These are phyloP conservation scores for Mythimna ferrago DNA, from an alignment of 2,888 invertebrate genomes.

Conservation along the genomic window DNA sequence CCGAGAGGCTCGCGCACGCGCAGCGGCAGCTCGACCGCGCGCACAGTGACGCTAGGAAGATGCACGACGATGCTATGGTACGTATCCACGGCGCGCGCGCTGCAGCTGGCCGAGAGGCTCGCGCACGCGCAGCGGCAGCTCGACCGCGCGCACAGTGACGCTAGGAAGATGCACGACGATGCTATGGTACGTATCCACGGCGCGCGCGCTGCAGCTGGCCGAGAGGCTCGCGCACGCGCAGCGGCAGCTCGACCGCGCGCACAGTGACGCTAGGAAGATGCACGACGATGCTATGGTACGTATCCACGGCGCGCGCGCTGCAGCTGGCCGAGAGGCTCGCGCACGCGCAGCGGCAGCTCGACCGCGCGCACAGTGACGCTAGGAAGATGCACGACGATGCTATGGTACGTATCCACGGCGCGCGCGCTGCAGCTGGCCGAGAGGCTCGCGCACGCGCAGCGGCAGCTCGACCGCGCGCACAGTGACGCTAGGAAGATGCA, in stretches of 20 bases:
- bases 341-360: conserved; percentile 87
- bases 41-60: conserved; percentile 81
- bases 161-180: conserved; percentile 85
- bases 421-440: conserved; percentile 84
- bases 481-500: conserved; percentile 83
- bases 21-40: conserved; percentile 87
- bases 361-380: conserved; percentile 84
- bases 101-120: conserved; percentile 82
- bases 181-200: conserved; percentile 71
- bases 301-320: conserved; percentile 80
- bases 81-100: conserved; percentile 79
- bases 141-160: conserved; percentile 85
- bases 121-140: conserved; percentile 88
- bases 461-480: conserved; percentile 87
- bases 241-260: conserved; percentile 86
- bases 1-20: conserved; percentile 86
- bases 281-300: conserved; percentile 81
- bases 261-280: conserved; percentile 82
- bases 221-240: conserved; percentile 87
- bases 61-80: conserved; percentile 83
- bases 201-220: conserved; percentile 82
- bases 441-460: conserved; percentile 86
- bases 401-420: conserved; percentile 68
- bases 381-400: conserved; percentile 86
- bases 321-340: conserved; percentile 84